phyloP scores from a whole-genome alignment of 64 coral and sea anemone species.

The Catalaphyllia jardinei region DNA sequence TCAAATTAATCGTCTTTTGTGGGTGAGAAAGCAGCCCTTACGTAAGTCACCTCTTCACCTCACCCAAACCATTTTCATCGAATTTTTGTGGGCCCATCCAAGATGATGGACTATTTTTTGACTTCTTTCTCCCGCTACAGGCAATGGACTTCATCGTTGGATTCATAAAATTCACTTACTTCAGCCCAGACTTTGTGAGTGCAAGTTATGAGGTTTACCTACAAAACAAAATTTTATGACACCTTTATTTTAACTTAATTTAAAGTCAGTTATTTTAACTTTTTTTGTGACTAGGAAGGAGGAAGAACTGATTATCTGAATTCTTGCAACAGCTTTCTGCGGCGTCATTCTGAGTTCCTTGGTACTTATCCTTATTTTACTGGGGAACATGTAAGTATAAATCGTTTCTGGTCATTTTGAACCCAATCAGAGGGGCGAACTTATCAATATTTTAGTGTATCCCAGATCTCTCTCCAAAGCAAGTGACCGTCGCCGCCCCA shows the following conservation, averaged over 20 bases:
- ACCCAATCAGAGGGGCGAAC: not conserved
- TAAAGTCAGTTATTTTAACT: not conserved
- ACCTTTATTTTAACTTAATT: no score
- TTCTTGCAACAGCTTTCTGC: not conserved
- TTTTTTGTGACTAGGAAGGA: not conserved
- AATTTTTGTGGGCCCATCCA: no score
- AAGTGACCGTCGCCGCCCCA: no score
- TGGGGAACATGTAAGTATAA: slow-evolving; percentile 55
- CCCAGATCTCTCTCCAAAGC: no score
- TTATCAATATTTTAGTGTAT: no score
- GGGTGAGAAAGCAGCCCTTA: no score
- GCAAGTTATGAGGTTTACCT: not conserved
- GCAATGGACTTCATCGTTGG: slow-evolving; percentile 46
- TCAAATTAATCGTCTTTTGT: no score
- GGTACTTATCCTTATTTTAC: slow-evolving; percentile 41
- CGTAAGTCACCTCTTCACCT: no score
- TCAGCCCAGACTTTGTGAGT: slow-evolving; percentile 59
- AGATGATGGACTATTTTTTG: not conserved
- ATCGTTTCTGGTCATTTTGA: not conserved
- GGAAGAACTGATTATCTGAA: slow-evolving; percentile 6
- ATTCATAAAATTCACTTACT: slow-evolving; percentile 64
- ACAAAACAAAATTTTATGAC: not conserved
- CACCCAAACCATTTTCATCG: no score
- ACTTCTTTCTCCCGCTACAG: slow-evolving; percentile 10
- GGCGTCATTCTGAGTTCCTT: slow-evolving; percentile 44